These are phyloP conservation scores for Albula goreensis DNA, from an alignment of 2,113 vertebrate genomes.

Conservation along the genomic window DNA sequence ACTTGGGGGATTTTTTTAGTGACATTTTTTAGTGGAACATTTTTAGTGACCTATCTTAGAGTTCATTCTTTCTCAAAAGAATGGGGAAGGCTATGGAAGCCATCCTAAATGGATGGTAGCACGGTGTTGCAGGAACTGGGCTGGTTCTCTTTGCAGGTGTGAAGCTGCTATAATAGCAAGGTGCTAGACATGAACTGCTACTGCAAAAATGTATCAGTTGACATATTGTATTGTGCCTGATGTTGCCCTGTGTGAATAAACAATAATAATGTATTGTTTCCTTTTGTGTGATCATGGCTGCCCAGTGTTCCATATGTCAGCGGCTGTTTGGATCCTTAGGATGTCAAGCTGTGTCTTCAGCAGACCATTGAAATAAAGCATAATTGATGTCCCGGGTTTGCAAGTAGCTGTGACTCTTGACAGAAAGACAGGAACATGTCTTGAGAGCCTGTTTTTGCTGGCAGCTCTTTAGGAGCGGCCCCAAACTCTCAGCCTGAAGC, in stretches of 20 bases:
- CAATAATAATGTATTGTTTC: not conserved
- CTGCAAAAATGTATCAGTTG: not conserved
- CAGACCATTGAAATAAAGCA: conserved; percentile 32
- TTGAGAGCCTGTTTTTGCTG: conserved; percentile 50
- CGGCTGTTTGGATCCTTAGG: not conserved
- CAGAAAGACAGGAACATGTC: conserved; percentile 52
- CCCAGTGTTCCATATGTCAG: not conserved
- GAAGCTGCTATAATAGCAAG: not conserved
- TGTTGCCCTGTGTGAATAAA: not conserved
- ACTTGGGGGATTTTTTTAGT: not conserved
- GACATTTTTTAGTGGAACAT: not conserved
- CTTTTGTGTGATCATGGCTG: not conserved
- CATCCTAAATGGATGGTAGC: not conserved
- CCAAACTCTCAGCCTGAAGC: conserved; percentile 30
- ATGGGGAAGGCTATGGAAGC: not conserved
- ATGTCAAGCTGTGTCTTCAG: not conserved
- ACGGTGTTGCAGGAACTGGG: not conserved
- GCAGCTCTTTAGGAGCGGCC: conserved; percentile 35
- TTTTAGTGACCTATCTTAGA: not conserved
- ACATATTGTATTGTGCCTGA: not conserved
- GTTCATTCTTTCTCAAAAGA: not conserved
- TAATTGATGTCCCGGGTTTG: conserved; percentile 50
- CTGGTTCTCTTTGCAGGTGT: not conserved
- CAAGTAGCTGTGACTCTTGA: conserved; percentile 55
- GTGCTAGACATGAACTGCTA: not conserved